Conservation (phyloP, 2,797 vertebrate genomes). For the Microctenopoma steveboyesi region DNA sequence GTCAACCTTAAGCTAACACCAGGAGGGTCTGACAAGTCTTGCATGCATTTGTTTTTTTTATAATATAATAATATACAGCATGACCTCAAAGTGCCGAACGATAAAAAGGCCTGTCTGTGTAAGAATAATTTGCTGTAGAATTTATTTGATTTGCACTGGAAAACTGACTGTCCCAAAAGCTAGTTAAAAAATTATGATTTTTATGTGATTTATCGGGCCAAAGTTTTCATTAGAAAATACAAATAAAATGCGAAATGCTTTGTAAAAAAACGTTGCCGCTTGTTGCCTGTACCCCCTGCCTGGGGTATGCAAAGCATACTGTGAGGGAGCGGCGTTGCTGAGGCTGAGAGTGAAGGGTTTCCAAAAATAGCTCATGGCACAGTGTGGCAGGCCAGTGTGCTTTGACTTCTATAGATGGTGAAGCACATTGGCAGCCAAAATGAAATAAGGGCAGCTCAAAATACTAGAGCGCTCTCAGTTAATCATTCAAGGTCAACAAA, state of each 20-base stretch:
- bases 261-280: constrained; percentile 1
- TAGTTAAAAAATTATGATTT: neutral
- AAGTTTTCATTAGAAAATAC: constrained; percentile 1
- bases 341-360: constrained; percentile 72
- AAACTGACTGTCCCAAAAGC: neutral
- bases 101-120: neutral
- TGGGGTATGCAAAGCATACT: constrained; percentile 83
- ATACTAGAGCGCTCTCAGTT: constrained; percentile 86
- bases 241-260: neutral
- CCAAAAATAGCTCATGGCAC: constrained; percentile 93
- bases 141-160: neutral
- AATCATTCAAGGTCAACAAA: constrained; percentile 92
- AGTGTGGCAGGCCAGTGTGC: constrained; percentile 80
- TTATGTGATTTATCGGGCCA: constrained; percentile 10
- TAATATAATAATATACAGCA: constrained; percentile 21
- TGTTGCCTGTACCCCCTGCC: constrained; percentile 70
- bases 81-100: constrained; percentile 16
- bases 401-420: constrained; percentile 99
- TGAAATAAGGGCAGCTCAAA: constrained; percentile 93
- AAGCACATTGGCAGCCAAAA: constrained; percentile 87
- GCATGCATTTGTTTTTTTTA: constrained; percentile 30
- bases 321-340: constrained; percentile 61
- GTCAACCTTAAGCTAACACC: constrained; percentile 27
- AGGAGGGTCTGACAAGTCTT: constrained; percentile 26
- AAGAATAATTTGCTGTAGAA: neutral